Percentiles rank a stretch among this genome's conserved stretches.
phyloP scores from a whole-genome alignment of 2,797 vertebrate genomes.

The Salmo trutta region DNA sequence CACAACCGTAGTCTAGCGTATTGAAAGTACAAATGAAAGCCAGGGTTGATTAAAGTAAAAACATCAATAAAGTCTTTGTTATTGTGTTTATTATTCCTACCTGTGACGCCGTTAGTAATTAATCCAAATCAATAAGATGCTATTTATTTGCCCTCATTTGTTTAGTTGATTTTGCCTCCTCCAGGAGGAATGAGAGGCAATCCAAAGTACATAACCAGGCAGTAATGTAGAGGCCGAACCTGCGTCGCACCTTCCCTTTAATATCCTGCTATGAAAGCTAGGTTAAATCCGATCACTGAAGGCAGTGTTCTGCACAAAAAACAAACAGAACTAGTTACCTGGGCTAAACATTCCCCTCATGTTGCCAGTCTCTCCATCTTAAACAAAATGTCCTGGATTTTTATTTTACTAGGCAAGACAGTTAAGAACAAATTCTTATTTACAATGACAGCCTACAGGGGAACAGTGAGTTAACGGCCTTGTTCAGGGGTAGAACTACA shows the following conservation, averaged over 20 bases:
- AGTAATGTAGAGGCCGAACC: conserved; percentile 12
- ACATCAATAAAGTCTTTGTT: conserved; percentile 47
- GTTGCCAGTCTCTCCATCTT: conserved; percentile 66
- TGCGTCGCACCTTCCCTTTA: too few relatives aligned
- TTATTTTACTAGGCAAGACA: too few relatives aligned
- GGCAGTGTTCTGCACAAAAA: conserved; percentile 2
- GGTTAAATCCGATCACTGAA: conserved; percentile 26
- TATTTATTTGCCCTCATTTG: conserved; percentile 49
- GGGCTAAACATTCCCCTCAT: conserved; percentile 4
- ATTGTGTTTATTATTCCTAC: conserved; percentile 59
- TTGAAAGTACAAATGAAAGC: conserved; percentile 4
- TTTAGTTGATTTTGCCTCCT: conserved; percentile 62
- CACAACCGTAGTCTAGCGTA: conserved; percentile 1
- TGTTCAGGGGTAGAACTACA: too few relatives aligned
- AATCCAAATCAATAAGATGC: conserved; percentile 68
- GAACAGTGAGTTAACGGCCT: too few relatives aligned
- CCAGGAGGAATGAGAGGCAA: conserved; percentile 22
- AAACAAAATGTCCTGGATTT: not conserved
- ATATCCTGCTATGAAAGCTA: conserved; percentile 43
- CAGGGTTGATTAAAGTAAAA: conserved; percentile 41
- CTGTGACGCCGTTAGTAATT: conserved; percentile 59
- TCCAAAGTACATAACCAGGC: conserved; percentile 64
- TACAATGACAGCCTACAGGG: too few relatives aligned
- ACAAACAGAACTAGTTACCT: conserved; percentile 4
- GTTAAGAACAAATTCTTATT: too few relatives aligned